phyloP scores from a whole-genome alignment of 2,113 vertebrate genomes.

The Kobus ellipsiprymnus region DNA sequence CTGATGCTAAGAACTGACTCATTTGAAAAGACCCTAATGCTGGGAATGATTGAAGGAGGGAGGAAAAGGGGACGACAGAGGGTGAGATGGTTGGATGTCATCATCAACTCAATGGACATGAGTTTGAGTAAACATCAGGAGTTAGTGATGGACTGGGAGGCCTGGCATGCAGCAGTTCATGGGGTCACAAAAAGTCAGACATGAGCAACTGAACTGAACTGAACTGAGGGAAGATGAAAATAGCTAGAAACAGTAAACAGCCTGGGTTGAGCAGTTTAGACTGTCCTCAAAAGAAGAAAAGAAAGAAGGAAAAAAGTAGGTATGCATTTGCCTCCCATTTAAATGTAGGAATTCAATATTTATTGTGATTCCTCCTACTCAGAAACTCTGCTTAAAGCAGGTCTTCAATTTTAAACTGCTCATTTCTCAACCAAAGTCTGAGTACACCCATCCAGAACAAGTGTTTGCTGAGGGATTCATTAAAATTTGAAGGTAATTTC shows the following conservation, averaged over 20 bases:
- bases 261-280: neutral
- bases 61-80: neutral
- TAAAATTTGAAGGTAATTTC: slow-evolving; percentile 25
- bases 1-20: neutral
- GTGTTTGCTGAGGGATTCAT: slow-evolving; percentile 17
- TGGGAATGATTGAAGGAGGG: neutral
- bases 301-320: slow-evolving; percentile 8
- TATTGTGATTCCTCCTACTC: neutral
- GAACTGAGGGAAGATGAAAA: neutral
- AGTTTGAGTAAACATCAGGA: neutral
- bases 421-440: slow-evolving; percentile 12
- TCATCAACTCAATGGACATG: neutral
- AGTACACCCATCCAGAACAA: neutral
- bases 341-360: neutral
- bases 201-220: neutral
- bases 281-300: neutral
- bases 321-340: neutral
- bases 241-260: neutral
- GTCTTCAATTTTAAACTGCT: slow-evolving; percentile 15
- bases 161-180: neutral
- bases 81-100: neutral
- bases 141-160: neutral
- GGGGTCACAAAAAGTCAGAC: neutral
- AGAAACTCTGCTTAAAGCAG: neutral
- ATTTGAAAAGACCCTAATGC: neutral